Percentiles rank a stretch among this genome's conserved stretches.
phyloP scores from a whole-genome alignment of 2,797 vertebrate genomes.

The Clarias fuscus region DNA sequence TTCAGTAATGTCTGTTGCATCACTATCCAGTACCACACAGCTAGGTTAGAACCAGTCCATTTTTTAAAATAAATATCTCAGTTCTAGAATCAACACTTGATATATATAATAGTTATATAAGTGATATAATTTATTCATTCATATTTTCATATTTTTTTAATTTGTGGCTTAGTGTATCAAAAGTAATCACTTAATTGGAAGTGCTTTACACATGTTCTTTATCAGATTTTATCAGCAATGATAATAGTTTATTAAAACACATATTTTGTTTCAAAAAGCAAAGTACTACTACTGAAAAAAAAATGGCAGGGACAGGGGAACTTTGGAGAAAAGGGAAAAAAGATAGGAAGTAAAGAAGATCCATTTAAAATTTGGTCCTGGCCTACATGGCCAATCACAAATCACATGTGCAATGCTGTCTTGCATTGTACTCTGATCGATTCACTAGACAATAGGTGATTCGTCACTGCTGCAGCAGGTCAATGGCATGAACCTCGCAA shows the following conservation, averaged over 20 bases:
- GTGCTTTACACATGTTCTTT: not conserved
- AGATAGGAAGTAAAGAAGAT: slow-evolving; percentile 60
- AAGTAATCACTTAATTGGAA: not conserved
- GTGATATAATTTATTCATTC: not conserved
- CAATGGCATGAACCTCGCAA: slow-evolving; percentile 69
- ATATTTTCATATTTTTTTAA: not conserved
- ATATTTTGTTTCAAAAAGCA: not conserved
- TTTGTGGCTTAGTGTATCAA: not conserved
- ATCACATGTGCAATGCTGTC: slow-evolving; percentile 67
- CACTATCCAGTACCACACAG: not conserved
- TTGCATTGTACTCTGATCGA: slow-evolving; percentile 74
- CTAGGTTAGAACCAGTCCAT: not conserved
- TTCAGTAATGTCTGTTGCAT: not conserved
- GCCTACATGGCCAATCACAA: slow-evolving; percentile 75
- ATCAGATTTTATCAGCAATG: not conserved
- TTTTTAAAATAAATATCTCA: not conserved
- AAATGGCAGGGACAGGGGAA: too few relatives aligned
- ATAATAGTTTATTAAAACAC: not conserved
- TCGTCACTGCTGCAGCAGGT: slow-evolving; percentile 68
- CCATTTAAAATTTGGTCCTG: slow-evolving; percentile 64
- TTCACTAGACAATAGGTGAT: slow-evolving; percentile 76
- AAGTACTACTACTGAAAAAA: not conserved
- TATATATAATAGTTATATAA: too few relatives aligned
- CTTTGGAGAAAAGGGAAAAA: slow-evolving; percentile 28
- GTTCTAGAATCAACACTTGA: not conserved